phyloP scores from a whole-genome alignment of 2,113 vertebrate species.

The Barbus barbus region DNA sequence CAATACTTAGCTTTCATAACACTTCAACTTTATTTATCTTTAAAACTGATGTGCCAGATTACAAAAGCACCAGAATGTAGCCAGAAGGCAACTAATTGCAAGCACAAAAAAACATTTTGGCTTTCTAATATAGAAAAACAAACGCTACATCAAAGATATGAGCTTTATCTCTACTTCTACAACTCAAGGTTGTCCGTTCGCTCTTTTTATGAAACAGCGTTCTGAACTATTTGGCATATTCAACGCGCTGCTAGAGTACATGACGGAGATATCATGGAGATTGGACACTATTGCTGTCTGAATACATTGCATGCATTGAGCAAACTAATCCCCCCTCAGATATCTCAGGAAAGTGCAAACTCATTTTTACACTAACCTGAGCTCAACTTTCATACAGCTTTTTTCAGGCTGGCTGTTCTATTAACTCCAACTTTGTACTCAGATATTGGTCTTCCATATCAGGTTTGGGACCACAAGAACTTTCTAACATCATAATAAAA shows the following conservation, averaged over 20 bases:
- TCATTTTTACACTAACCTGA: background rate
- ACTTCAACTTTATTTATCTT: constrained; percentile 17
- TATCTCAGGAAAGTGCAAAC: background rate
- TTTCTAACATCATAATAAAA: background rate
- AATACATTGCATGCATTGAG: constrained; percentile 35
- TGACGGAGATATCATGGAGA: constrained; percentile 1
- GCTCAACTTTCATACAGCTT: background rate
- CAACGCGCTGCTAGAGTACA: background rate
- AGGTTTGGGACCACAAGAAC: background rate
- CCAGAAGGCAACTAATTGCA: background rate
- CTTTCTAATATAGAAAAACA: background rate
- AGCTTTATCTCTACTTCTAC: background rate
- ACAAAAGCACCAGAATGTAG: background rate
- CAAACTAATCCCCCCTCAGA: background rate
- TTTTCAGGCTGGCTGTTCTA: background rate
- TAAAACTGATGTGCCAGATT: constrained; percentile 16
- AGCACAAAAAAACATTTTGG: background rate
- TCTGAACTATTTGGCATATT: background rate
- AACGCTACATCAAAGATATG: background rate
- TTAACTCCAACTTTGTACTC: background rate
- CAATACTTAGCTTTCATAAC: constrained; percentile 8
- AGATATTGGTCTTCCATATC: background rate
- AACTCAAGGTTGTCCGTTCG: background rate
- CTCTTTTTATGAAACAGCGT: background rate
- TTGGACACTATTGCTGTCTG: background rate